phyloP scores from a whole-genome alignment of 2,797 vertebrate genomes.

The Lerista edwardsae region DNA sequence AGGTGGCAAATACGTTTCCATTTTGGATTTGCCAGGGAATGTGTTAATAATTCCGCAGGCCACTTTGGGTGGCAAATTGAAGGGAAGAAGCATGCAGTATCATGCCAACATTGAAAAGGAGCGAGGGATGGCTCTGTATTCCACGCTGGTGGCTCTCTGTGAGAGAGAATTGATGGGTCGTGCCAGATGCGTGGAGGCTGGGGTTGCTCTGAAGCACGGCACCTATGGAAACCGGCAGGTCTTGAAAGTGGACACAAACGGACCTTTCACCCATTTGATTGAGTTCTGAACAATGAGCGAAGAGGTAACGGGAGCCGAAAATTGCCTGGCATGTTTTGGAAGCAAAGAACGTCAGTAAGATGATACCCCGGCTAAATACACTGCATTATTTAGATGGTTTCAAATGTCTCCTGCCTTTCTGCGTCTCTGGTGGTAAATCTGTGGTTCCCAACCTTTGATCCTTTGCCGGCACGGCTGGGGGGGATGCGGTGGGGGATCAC shows the following conservation, averaged over 20 bases:
- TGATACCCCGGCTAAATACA: slow-evolving; percentile 1
- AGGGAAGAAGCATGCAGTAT: slow-evolving; percentile 92
- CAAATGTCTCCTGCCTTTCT: not conserved
- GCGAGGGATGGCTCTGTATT: slow-evolving; percentile 87
- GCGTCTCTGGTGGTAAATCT: not conserved
- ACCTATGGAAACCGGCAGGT: slow-evolving; percentile 96
- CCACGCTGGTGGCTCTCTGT: slow-evolving; percentile 83
- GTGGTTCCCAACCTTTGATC: not conserved
- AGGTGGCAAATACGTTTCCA: slow-evolving; percentile 83
- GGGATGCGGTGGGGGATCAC: too few relatives aligned
- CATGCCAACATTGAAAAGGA: slow-evolving; percentile 90
- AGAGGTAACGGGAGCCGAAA: slow-evolving; percentile 19
- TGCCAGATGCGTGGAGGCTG: slow-evolving; percentile 74
- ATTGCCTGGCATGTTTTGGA: not conserved
- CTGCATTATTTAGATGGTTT: slow-evolving; percentile 24
- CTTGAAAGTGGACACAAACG: slow-evolving; percentile 90
- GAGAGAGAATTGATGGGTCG: slow-evolving; percentile 80
- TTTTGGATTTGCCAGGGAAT: slow-evolving; percentile 87
- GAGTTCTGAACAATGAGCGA: slow-evolving; percentile 83
- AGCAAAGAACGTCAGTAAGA: slow-evolving; percentile 11
- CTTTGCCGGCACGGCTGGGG: too few relatives aligned
- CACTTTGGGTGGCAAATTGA: slow-evolving; percentile 90
- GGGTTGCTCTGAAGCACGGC: slow-evolving; percentile 82
- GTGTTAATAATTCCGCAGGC: slow-evolving; percentile 94
- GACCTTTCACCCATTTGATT: slow-evolving; percentile 91